phyloP scores from a whole-genome alignment of 2,113 vertebrate genomes.

The mouse (Mus musculus) region DNA sequence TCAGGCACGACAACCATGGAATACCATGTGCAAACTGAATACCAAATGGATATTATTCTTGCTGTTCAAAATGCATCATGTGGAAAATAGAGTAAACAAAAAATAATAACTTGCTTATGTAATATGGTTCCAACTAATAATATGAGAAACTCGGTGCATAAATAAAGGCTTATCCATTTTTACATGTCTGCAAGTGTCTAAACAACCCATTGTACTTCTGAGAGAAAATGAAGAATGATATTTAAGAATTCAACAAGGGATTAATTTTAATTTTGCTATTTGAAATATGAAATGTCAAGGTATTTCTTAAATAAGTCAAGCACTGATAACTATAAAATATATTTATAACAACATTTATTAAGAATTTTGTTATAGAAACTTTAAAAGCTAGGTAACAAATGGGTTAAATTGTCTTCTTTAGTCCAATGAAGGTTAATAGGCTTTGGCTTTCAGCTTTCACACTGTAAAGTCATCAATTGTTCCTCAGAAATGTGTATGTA shows the following conservation, averaged over 20 bases:
- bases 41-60: conserved; percentile 50
- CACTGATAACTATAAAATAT: not conserved
- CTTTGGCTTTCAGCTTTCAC: not conserved
- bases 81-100: conserved; percentile 60
- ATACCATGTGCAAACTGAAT: conserved; percentile 45
- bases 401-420: not conserved
- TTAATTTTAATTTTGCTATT: not conserved
- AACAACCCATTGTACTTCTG: not conserved
- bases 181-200: not conserved
- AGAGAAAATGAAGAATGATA: conserved; percentile 21
- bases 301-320: conserved; percentile 43
- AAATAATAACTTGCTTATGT: conserved; percentile 50
- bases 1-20: conserved; percentile 46
- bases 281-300: conserved; percentile 45
- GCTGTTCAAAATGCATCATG: conserved; percentile 46
- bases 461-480: not conserved
- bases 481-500: not conserved
- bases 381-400: conserved; percentile 34
- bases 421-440: not conserved
- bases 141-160: conserved; percentile 30
- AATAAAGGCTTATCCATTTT: not conserved
- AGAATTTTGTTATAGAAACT: conserved; percentile 26
- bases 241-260: not conserved
- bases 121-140: not conserved
- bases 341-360: not conserved